Base-by-base conservation (phyloP, 2,113 vertebrate genomes). In the Actinemys pallida region DNA sequence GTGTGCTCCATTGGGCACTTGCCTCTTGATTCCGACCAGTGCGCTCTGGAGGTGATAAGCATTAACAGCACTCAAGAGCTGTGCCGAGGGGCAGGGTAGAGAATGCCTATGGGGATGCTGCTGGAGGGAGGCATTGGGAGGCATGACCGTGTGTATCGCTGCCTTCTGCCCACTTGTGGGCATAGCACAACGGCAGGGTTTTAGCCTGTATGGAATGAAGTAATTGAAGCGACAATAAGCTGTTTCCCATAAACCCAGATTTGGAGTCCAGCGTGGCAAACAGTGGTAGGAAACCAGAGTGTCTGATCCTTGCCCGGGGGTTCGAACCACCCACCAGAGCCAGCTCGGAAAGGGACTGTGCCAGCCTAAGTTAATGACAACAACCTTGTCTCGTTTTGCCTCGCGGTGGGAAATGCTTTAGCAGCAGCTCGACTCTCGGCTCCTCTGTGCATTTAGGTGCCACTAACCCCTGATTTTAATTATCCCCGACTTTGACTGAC, bases 401-500 rank as follows among this genome's bases (percentile, higher is more conserved):
- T 49, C 52, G 87, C 76, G 49, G 81, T 90, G 93, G 94, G 94
- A 97, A 90, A 54, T 17, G 25, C 93, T 89, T 92, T 79, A 88
- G 69, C 56, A 0, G 84, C 82, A 50, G 39, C 91, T 76, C 27
- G 69, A 54, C 1, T 20, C 95, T 56, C 65, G 84, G 87, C 93
- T 94, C 95, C 92, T 96, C 69, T 81, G 47, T 53, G 50, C 19
- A 27, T 20, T 39, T 62, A 82, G 78, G 59, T 95, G 97, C 94
- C 95, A 88, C 96, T 95, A 89, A 94, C 97, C 93, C 92, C 88
- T 97, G 95, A 97, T 92, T 45, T 95, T 93, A 96, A 97, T 96
- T 95, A 96, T 79, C 88, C 90, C 88, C 90, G 92, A 84, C 95
- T 91, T 90, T 56, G 78, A 84, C 79, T 88, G 93, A 95, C 83